Evolutionary conservation across 2,888 invertebrate genomes (phyloP).

Genomic region (Spodoptera picta): DNA sequence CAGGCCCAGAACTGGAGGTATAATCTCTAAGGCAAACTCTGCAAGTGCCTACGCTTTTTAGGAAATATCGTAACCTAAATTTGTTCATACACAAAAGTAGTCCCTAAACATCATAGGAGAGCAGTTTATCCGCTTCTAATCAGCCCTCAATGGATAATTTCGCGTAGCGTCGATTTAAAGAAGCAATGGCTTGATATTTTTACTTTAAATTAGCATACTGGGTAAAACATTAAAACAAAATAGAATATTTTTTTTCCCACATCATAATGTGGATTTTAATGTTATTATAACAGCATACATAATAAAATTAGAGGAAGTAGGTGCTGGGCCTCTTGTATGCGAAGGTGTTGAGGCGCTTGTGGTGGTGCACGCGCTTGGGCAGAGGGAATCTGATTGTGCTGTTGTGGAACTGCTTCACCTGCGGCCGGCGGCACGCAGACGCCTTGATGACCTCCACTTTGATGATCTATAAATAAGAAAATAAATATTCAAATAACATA

Average conservation of each 20-base stretch:
- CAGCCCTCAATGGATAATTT: too few species aligned
- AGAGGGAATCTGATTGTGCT: slow-evolving; percentile 98
- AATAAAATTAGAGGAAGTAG: slow-evolving; percentile 90
- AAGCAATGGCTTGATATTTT: too few species aligned
- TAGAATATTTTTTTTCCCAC: slow-evolving; percentile 61
- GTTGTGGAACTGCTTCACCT: slow-evolving; percentile 99
- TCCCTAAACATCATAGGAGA: too few species aligned
- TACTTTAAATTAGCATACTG: too few species aligned
- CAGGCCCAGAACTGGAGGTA: too few species aligned
- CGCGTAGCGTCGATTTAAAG: too few species aligned
- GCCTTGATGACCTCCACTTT: slow-evolving; percentile 98
- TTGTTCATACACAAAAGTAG: too few species aligned
- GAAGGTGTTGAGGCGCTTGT: slow-evolving; percentile 94
- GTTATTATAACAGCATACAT: slow-evolving; percentile 64
- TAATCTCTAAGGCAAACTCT: too few species aligned
- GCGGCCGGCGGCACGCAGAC: slow-evolving; percentile 96
- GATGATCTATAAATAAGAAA: slow-evolving; percentile 92
- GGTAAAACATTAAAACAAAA: slow-evolving; percentile 1
- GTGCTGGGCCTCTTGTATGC: slow-evolving; percentile 95
- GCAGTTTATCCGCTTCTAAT: too few species aligned
- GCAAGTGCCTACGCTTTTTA: too few species aligned
- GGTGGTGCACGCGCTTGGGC: slow-evolving; percentile 96
- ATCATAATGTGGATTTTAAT: slow-evolving; percentile 75
- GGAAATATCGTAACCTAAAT: too few species aligned
- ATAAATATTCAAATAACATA: background rate